Percentiles rank a stretch among this genome's conserved stretches.
phyloP scores from a whole-genome alignment of 1,140 invertebrate species.

The Drosophila nasuta region DNA sequence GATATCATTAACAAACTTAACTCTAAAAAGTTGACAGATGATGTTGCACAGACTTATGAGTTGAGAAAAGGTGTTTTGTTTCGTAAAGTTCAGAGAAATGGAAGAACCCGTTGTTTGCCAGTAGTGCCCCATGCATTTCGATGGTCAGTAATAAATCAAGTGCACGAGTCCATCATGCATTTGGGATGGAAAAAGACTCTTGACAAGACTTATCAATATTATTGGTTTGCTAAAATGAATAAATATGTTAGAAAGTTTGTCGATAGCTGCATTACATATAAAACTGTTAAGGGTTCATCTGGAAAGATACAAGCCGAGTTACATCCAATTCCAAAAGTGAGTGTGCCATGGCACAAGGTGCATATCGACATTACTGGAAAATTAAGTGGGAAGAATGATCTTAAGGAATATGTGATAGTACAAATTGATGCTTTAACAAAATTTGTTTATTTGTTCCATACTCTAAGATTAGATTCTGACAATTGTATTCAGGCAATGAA shows the following conservation, averaged over 20 bases:
- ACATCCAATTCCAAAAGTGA: slow-evolving; percentile 22
- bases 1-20: no score
- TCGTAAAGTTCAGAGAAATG: slow-evolving; percentile 2
- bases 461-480: no score
- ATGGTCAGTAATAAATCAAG: slow-evolving; percentile 13
- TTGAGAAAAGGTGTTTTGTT: slow-evolving; percentile 1
- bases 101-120: slow-evolving; percentile 5
- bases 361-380: slow-evolving; percentile 9
- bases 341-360: slow-evolving; percentile 9
- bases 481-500: no score
- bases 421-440: slow-evolving; percentile 18
- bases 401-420: slow-evolving; percentile 14
- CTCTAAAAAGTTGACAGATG: no score
- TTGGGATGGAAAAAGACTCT: slow-evolving; percentile 12
- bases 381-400: slow-evolving; percentile 5
- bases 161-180: slow-evolving; percentile 18
- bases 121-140: neutral
- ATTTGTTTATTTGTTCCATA: slow-evolving; percentile 19
- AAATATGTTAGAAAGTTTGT: slow-evolving; percentile 22
- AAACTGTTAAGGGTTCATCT: slow-evolving; percentile 3
- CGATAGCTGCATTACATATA: slow-evolving; percentile 1
- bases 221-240: slow-evolving; percentile 24
- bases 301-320: slow-evolving; percentile 4
- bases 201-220: slow-evolving; percentile 19
- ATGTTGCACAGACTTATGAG: no score